Evolutionary conservation across 2,888 invertebrate genomes (phyloP).

Genomic region (Noctua fimbriata): DNA sequence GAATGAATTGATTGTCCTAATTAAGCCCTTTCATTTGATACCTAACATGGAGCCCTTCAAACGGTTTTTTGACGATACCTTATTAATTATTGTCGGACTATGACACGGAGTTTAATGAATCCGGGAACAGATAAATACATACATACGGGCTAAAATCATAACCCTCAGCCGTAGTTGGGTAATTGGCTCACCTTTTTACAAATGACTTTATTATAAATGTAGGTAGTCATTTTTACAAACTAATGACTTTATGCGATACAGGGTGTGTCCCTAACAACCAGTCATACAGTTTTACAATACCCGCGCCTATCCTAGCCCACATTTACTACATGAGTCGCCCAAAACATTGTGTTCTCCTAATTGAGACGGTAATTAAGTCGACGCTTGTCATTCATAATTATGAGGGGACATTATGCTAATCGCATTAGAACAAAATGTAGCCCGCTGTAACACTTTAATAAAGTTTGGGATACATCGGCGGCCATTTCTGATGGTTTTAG

Average conservation of each 20-base stretch:
- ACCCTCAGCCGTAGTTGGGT: rapidly evolving
- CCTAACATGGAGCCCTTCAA: too few relatives aligned
- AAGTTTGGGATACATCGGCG: conserved; percentile 35
- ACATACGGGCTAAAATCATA: neutral
- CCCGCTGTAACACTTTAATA: conserved; percentile 56
- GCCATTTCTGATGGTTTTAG: neutral
- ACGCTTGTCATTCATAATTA: conserved; percentile 57
- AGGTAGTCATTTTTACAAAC: neutral
- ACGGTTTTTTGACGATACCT: too few relatives aligned
- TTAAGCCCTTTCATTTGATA: too few relatives aligned
- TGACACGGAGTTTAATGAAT: neutral
- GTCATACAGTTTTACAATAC: conserved; percentile 46
- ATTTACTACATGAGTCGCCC: conserved; percentile 33
- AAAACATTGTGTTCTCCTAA: conserved; percentile 42
- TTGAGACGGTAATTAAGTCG: conserved; percentile 50
- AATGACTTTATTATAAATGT: neutral
- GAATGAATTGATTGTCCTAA: too few relatives aligned
- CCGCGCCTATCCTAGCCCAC: conserved; percentile 34
- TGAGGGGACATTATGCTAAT: conserved; percentile 64
- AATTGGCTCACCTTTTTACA: neutral
- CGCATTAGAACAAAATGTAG: conserved; percentile 63
- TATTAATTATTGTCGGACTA: too few relatives aligned
- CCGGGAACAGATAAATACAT: neutral
- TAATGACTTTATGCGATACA: neutral
- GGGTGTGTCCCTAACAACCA: conserved; percentile 20